Evolutionary conservation across 2,797 vertebrate species (phyloP).

Genomic region (Danio kyathit): DNA sequence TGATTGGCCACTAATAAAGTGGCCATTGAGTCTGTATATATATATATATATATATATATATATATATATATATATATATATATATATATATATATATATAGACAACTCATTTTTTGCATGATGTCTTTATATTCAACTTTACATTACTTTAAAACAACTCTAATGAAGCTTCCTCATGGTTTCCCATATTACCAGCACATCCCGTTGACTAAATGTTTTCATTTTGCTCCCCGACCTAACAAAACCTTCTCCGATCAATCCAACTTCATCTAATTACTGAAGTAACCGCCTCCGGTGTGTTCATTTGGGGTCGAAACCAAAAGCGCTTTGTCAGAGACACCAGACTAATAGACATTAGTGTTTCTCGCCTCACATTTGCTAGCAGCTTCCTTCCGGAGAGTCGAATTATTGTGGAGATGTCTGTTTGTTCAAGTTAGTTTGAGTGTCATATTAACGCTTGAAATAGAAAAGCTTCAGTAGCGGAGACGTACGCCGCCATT

Average conservation of each 20-base stretch:
- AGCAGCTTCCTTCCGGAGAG: neutral
- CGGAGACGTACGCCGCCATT: neutral
- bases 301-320: neutral
- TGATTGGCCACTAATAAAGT: too few relatives aligned
- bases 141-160: too few relatives aligned
- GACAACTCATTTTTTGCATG: too few relatives aligned
- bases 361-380: neutral
- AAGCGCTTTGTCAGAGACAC: neutral
- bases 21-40: too few relatives aligned
- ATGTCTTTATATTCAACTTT: too few relatives aligned
- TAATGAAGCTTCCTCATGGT: neutral
- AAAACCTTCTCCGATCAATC: neutral
- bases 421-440: slow-evolving; percentile 10
- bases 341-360: neutral
- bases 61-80: too few relatives aligned
- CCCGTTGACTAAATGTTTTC: neutral
- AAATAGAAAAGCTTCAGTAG: slow-evolving; percentile 1
- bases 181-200: neutral
- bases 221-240: slow-evolving; percentile 15
- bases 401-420: neutral
- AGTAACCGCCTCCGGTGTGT: neutral
- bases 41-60: too few relatives aligned
- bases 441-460: slow-evolving; percentile 8
- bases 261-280: slow-evolving; percentile 18
- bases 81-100: too few relatives aligned